Evolutionary conservation across 1,140 invertebrate genomes (phyloP).

Genomic region (Gryon sp.): DNA sequence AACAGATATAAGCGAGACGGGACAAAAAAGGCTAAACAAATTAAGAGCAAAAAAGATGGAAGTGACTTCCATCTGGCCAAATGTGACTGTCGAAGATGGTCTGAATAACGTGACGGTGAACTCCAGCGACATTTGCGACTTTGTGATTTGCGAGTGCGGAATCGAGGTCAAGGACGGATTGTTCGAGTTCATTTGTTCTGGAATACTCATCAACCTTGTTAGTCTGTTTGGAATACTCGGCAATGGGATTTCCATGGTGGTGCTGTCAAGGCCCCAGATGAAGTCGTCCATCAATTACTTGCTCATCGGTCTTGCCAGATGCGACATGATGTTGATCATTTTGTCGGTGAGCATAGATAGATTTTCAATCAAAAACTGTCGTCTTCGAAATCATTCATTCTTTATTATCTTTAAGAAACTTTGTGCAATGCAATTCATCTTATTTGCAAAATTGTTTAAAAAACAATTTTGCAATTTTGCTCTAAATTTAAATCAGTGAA

Average conservation of each 20-base stretch:
- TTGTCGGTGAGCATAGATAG: conserved; percentile 82
- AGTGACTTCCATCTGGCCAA: conserved; percentile 59
- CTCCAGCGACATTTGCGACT: conserved; percentile 33
- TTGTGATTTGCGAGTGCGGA: conserved; percentile 70
- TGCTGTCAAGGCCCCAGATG: conserved; percentile 95
- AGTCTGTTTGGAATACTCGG: conserved; percentile 92
- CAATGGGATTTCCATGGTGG: conserved; percentile 93
- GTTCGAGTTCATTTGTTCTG: conserved; percentile 91
- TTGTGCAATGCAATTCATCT: too few species aligned
- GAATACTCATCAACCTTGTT: conserved; percentile 89
- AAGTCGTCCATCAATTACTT: conserved; percentile 96
- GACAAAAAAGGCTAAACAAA: not conserved
- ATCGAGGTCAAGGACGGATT: conserved; percentile 79
- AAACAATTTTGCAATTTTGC: too few species aligned
- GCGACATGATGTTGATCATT: conserved; percentile 93
- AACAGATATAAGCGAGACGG: conserved; percentile 22
- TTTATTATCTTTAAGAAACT: too few species aligned
- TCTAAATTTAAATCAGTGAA: too few species aligned
- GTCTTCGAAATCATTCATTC: too few species aligned
- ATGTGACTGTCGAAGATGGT: conserved; percentile 51
- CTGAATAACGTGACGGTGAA: conserved; percentile 42
- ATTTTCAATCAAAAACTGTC: too few species aligned
- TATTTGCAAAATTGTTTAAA: too few species aligned
- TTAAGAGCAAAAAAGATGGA: conserved; percentile 60
- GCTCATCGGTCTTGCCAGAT: conserved; percentile 92